A percentile compares a stretch with the other conserved stretches of the same genome.
These are phyloP conservation scores for Aphelinus certus DNA, from an alignment of 1,140 invertebrate genomes.

Conservation along the genomic window DNA sequence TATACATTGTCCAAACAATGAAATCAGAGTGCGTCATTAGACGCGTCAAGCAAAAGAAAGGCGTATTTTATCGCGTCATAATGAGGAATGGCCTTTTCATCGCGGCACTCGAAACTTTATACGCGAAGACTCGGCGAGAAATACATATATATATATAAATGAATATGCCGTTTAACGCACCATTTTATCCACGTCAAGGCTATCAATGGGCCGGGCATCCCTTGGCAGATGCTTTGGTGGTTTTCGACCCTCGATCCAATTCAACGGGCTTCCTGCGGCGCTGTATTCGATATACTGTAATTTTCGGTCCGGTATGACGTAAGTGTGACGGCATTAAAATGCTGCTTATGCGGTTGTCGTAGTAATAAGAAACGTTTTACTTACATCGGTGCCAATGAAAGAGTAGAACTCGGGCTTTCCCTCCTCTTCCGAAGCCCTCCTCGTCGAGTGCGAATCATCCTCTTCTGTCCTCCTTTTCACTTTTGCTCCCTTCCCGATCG, in stretches of 20 bases:
- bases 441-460: conserved; percentile 36
- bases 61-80: no score
- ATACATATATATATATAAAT: no score
- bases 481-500: conserved; percentile 18
- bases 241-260: conserved; percentile 54
- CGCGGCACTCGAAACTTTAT: no score
- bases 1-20: not conserved
- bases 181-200: conserved; percentile 41
- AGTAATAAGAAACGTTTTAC: conserved; percentile 15
- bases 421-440: conserved; percentile 26
- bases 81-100: no score
- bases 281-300: conserved; percentile 55
- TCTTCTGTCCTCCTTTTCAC: conserved; percentile 14
- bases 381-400: conserved; percentile 51
- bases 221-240: conserved; percentile 48
- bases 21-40: no score
- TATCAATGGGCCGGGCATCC: conserved; percentile 46
- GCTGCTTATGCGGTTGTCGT: not conserved
- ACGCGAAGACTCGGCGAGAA: no score
- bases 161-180: conserved; percentile 35
- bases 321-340: not conserved
- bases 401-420: conserved; percentile 47
- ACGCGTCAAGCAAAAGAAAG: no score
- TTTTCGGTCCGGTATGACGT: not conserved
- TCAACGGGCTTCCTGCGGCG: conserved; percentile 49